Percentiles rank a stretch among this genome's conserved stretches.
Conservation (phyloP, 2,797 vertebrate species). For the Centroberyx gerrardi region DNA sequence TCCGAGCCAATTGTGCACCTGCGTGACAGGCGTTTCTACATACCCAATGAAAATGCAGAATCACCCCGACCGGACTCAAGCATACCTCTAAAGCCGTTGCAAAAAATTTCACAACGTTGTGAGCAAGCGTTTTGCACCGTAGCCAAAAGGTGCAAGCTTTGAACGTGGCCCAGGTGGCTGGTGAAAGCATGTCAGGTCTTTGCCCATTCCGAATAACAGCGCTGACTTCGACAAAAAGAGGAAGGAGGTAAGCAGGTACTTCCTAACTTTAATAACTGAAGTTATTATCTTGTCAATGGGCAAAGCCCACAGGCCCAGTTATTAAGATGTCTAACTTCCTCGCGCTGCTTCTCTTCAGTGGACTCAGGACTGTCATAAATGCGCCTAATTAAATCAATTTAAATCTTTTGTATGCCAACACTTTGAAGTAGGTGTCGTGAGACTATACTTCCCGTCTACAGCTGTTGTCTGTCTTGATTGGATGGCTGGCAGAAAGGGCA, state of each 20-base stretch:
- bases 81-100: no score
- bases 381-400: slow-evolving; percentile 49
- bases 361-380: slow-evolving; percentile 35
- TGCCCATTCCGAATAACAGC: neutral
- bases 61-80: no score
- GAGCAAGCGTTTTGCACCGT: no score
- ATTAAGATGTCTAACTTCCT: slow-evolving; percentile 27
- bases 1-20: no score
- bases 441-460: neutral
- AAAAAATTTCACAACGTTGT: no score
- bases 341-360: slow-evolving; percentile 8
- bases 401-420: slow-evolving; percentile 33
- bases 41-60: no score
- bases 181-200: neutral
- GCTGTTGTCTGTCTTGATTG: slow-evolving; percentile 24
- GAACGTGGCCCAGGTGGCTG: neutral
- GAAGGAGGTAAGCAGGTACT: neutral
- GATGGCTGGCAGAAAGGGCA: neutral
- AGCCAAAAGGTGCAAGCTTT: no score
- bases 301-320: slow-evolving; percentile 46
- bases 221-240: neutral
- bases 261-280: slow-evolving; percentile 9
- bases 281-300: slow-evolving; percentile 27
- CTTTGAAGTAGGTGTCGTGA: neutral
- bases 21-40: no score